These are phyloP conservation scores for Volucella zonaria DNA, from an alignment of 2,888 invertebrate species.

Conservation along the genomic window DNA sequence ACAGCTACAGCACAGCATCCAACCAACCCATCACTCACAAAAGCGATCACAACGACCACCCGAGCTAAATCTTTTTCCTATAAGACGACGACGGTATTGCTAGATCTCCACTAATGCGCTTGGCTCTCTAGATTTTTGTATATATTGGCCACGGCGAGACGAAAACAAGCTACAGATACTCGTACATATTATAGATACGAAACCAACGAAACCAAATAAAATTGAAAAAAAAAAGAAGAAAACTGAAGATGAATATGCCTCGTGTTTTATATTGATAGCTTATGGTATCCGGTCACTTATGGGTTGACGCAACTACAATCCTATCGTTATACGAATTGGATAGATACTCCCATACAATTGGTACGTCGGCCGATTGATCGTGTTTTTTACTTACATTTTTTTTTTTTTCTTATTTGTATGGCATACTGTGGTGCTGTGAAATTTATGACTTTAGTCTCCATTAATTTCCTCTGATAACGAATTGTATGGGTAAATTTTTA, in stretches of 20 bases:
- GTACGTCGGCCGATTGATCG: slow-evolving; percentile 16
- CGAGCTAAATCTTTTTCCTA: slow-evolving; percentile 71
- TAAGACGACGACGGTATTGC: slow-evolving; percentile 13
- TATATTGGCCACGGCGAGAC: slow-evolving; percentile 38
- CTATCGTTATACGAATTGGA: slow-evolving; percentile 53
- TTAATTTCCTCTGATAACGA: slow-evolving; percentile 62
- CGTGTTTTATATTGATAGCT: slow-evolving; percentile 73
- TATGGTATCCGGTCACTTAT: slow-evolving; percentile 74
- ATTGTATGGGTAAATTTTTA: slow-evolving; percentile 22
- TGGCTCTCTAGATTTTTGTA: slow-evolving; percentile 20
- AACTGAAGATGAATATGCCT: slow-evolving; percentile 70
- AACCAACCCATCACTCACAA: slow-evolving; percentile 63
- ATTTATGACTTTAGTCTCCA: slow-evolving; percentile 59
- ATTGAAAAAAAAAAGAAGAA: slow-evolving; percentile 13
- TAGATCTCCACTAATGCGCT: slow-evolving; percentile 8
- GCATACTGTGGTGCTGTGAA: slow-evolving; percentile 37
- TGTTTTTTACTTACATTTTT: no score
- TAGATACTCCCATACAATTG: slow-evolving; percentile 42
- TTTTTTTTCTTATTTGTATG: slow-evolving; percentile 13
- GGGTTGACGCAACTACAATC: slow-evolving; percentile 72
- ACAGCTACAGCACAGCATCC: slow-evolving; percentile 2
- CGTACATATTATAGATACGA: slow-evolving; percentile 31
- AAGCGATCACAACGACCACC: slow-evolving; percentile 70
- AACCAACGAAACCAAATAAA: slow-evolving; percentile 11
- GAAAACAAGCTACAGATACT: slow-evolving; percentile 49